Evolutionary conservation across 2,113 vertebrate genomes (phyloP).

Genomic region (Cavia porcellus): DNA sequence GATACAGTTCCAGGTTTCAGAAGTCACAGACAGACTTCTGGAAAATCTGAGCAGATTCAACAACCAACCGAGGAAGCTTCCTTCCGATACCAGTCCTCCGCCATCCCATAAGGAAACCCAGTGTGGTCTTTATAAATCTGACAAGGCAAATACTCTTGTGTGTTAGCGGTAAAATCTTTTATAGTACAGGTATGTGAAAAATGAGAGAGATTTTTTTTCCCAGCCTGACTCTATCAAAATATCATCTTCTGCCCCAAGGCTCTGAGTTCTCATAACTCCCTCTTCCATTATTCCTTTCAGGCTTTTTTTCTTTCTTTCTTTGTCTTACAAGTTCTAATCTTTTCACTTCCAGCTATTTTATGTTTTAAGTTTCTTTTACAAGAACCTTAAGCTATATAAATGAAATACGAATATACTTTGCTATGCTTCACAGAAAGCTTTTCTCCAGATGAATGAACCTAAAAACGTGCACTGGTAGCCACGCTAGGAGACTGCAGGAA

Average conservation of each 20-base stretch:
- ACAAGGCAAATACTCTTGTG: conserved; percentile 12
- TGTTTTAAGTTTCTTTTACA: conserved; percentile 31
- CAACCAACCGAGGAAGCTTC: background rate
- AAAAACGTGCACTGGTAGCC: background rate
- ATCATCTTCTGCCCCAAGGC: conserved; percentile 14
- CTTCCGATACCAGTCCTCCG: background rate
- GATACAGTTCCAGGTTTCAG: background rate
- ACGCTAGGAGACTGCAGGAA: background rate
- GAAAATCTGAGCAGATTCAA: background rate
- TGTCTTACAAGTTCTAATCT: background rate
- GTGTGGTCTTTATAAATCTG: conserved; percentile 25
- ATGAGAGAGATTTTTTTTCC: background rate
- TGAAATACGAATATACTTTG: background rate
- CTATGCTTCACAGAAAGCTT: background rate
- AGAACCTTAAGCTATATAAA: conserved; percentile 5
- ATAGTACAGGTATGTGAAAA: conserved; percentile 32
- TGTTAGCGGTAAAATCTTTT: conserved; percentile 40
- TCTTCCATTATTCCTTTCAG: conserved; percentile 31
- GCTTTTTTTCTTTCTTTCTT: background rate
- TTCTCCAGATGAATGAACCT: background rate
- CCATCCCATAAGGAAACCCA: background rate
- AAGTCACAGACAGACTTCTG: background rate
- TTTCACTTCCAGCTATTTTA: background rate
- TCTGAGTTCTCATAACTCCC: conserved; percentile 20
- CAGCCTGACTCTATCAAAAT: conserved; percentile 62